Base-by-base conservation (phyloP, 2,113 vertebrate genomes). In the Actinemys pallida region DNA sequence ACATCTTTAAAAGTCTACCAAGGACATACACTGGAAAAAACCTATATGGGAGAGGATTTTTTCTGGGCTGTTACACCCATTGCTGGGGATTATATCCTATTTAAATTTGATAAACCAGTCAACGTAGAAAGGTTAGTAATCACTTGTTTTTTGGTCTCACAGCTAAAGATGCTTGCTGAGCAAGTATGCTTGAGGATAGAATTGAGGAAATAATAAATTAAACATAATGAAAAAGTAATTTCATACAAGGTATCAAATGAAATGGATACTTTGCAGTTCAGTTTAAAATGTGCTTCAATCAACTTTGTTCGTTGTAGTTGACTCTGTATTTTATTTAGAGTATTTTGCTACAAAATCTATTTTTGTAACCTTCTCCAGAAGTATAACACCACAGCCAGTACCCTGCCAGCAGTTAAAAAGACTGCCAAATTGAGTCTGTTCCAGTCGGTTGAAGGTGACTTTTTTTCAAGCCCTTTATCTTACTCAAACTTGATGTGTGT, bases 1-100 rank as follows among this genome's bases (percentile, higher is more conserved):
- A 99, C 99, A 47, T 99, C 99, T 59, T 98, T 99, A 97, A 99
- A 99, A 98, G 99, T 99, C 92, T 99, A 99, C 98, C 99, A 99
- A 97, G 99, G 99, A 49, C 99, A 99, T 94, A 99, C 99, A 0
- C 97, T 99, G 93, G 99, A 99, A 98, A 99, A 99, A 96, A 99
- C 99, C 1, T 99, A 99, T 80, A 98, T 99, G 95, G 99, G 99
- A 50, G 99, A 99, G 96, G 99, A 99, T 92, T 99, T 99, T 98
- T 99, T 99, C 98, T 99, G 99, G 99, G 99, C 99, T 94, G 98
- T 99, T 85, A 99, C 99, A 31, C 99, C 99, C 4, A 96, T 98
- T 78, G 98, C 99, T 86, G 99, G 99, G 93, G 99, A 99, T 98
- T 99, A 99, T 95, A 97, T 99, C 95, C 98, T 99, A 59, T 99